Percentiles rank a stretch among this genome's conserved stretches.
Conservation (phyloP, 2,113 vertebrate species). For the Micronisus gabar region DNA sequence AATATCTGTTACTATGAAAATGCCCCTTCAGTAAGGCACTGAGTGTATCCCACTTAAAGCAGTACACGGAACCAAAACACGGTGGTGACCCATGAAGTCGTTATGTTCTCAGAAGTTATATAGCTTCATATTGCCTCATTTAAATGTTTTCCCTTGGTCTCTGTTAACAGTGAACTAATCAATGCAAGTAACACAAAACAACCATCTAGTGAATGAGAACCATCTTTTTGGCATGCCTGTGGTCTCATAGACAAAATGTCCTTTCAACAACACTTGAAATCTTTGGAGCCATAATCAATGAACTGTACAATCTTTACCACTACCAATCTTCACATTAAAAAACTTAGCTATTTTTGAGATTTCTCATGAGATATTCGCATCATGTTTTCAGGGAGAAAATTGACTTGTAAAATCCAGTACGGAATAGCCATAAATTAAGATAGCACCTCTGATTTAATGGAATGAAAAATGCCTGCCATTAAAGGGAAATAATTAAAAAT, state of each 20-base stretch:
- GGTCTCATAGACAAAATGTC: neutral
- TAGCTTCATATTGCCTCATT: neutral
- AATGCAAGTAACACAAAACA: neutral
- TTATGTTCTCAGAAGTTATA: neutral
- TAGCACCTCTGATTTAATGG: neutral
- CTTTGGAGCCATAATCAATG: neutral
- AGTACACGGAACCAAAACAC: fast-evolving
- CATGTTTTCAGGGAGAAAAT: neutral
- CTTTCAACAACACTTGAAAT: neutral
- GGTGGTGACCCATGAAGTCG: neutral
- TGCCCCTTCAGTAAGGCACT: neutral
- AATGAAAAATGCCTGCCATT: neutral
- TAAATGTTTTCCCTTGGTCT: neutral
- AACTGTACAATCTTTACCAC: neutral
- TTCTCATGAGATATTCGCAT: neutral
- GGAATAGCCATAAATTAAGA: neutral
- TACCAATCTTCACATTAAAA: neutral
- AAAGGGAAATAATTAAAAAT: neutral
- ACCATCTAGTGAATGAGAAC: fast-evolving
- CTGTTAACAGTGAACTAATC: no score
- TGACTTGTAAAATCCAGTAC: neutral
- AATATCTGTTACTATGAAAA: neutral
- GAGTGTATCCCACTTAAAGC: neutral
- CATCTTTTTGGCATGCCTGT: neutral
- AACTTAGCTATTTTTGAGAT: fast-evolving